Percentiles rank a stretch among this genome's conserved stretches.
These are phyloP conservation scores for Leptarthrus brevirostris DNA, from an alignment of 2,888 invertebrate genomes.

Conservation along the genomic window DNA sequence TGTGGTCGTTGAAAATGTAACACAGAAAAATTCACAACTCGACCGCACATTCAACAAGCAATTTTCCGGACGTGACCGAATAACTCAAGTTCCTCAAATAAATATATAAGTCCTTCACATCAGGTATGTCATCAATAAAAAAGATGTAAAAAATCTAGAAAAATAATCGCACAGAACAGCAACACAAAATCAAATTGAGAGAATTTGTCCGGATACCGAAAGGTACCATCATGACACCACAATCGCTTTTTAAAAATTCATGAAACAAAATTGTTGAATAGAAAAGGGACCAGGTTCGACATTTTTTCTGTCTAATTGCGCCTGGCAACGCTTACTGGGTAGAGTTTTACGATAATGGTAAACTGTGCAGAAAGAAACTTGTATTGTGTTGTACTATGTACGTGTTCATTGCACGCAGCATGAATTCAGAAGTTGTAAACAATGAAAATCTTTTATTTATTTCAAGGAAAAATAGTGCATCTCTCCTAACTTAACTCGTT, in stretches of 20 bases:
- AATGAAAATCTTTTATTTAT: slow-evolving; percentile 37
- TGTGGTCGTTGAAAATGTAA: too few relatives aligned
- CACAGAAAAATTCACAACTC: not conserved
- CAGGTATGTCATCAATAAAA: not conserved
- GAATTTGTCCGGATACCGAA: not conserved
- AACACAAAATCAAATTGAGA: slow-evolving; percentile 10
- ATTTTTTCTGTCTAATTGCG: slow-evolving; percentile 12
- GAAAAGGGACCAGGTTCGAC: not conserved
- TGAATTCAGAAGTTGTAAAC: not conserved
- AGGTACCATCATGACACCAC: slow-evolving; percentile 27
- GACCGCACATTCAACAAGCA: not conserved
- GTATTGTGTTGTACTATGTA: not conserved
- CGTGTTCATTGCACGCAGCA: not conserved
- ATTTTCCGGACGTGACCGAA: slow-evolving; percentile 21
- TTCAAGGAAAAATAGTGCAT: not conserved
- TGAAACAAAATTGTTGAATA: slow-evolving; percentile 16
- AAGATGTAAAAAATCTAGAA: not conserved
- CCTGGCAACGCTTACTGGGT: not conserved
- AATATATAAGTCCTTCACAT: not conserved
- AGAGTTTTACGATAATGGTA: slow-evolving; percentile 37
- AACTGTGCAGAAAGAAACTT: slow-evolving; percentile 15
- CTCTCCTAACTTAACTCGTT: not conserved
- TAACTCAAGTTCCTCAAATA: not conserved
- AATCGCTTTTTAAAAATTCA: slow-evolving; percentile 35
- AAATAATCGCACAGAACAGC: not conserved